Evolutionary conservation across 2,797 vertebrate genomes (phyloP), one percentile per base, ranked within the genome.

Genomic region (Staurois parvus): DNA sequence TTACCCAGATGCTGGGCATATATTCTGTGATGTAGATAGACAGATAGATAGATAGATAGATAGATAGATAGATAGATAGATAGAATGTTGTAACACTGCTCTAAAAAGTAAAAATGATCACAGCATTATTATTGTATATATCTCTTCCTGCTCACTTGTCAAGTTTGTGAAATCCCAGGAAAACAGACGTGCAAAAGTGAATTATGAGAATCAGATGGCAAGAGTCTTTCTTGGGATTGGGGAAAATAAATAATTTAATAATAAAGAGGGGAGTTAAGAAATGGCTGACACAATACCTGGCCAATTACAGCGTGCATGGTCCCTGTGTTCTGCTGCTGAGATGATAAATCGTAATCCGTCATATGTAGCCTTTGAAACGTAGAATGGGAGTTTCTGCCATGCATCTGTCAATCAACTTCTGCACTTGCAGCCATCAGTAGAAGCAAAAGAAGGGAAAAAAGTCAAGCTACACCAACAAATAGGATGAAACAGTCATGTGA

Each of bases 231-330:
- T 32, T 29, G 48, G 75, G 30, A 11, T 67, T 4, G 32, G 91
- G 3, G 66, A 91, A 2, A 84, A 88, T 90, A 90, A 92, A 91
- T 87, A 92, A 91, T 92, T 72, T 69, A 78, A 24, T 76, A 56
- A 56, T 91, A 91, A 93, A 92, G 67, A 92, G 91, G 92, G 91
- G 92, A 94, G 93, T 93, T 95, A 93, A 95, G 94, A 95, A 95
- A 96, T 95, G 94, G 94, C 94, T 95, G 94, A 95, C 93, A 95
- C 93, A 92, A 94, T 95, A 96, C 95, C 95, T 96, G 94, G 94
- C 95, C 95, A 96, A 95, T 95, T 96, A 95, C 94, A 95, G 94
- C 94, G 93, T 94, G 93, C 94, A 94, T 94, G 93, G 93, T 95
- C 93, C 93, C 93, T 88, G 94, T 94, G 93, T 95, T 93, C 94